Evolutionary conservation across 1,140 invertebrate species (phyloP).

Genomic region (Pectinophora gossypiella): DNA sequence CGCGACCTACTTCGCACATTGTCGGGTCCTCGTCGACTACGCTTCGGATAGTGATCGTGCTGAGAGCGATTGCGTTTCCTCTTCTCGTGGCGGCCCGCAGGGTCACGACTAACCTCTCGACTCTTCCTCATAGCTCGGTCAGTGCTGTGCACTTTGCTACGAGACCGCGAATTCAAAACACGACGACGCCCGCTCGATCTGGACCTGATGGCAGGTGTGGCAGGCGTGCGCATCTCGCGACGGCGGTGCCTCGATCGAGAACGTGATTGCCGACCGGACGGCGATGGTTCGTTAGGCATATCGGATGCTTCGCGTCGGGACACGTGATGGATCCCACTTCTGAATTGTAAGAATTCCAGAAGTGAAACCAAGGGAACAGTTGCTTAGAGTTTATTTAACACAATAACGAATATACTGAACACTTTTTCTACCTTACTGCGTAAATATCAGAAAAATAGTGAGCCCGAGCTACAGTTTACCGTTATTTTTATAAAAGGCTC

Average conservation of each 20-base stretch:
- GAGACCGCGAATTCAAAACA: neutral
- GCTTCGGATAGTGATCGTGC: neutral
- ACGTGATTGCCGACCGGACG: too few species aligned
- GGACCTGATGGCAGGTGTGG: neutral
- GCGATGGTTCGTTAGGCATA: too few species aligned
- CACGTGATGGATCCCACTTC: neutral
- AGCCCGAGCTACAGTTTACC: too few species aligned
- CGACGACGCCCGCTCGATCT: neutral
- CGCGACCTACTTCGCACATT: neutral
- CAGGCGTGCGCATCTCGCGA: neutral
- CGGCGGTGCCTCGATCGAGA: too few species aligned
- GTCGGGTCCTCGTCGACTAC: neutral
- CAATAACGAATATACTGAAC: too few species aligned
- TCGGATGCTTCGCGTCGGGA: too few species aligned
- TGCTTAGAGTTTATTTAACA: too few species aligned
- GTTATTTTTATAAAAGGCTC: too few species aligned
- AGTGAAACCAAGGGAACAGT: neutral
- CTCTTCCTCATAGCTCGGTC: neutral
- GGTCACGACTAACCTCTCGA: neutral
- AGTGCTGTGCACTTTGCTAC: neutral
- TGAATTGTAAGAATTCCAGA: neutral
- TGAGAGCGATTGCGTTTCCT: neutral
- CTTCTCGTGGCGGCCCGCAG: neutral
- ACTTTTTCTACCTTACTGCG: too few species aligned
- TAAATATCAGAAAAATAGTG: too few species aligned